Base-by-base conservation (phyloP, 2,113 vertebrate genomes). In the Sisor rabdophorus region DNA sequence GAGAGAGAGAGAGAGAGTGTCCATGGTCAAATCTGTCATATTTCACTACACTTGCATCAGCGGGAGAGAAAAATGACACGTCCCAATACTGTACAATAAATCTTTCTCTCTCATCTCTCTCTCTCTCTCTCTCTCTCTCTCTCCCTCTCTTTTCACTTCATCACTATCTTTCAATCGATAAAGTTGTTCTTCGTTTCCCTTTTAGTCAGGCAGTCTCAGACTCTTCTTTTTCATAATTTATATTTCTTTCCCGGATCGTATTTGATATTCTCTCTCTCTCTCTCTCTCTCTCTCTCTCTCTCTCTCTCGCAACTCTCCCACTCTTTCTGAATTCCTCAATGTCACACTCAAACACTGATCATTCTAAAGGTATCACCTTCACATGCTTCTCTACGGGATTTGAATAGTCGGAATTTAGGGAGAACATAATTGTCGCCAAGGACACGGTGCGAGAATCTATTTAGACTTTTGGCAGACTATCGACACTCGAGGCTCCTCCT, bases 41-140 rank as follows among this genome's bases (percentile, higher is more conserved):
- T n/a, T 70, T 70, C 32, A 80, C 55, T 32, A 28, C 20, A 32
- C 56, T 80, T 71, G 48, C 79, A 80, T 68, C 65, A 71, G 73
- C 73, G 58, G n/a, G 1, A 36, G 48, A 50, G 8, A 26, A 47
- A 47, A 47, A 40, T 4, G 1, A 63, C 53, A 53, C 50, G 26
- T 55, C 15, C 55, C 20, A 80, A 54, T 71, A 58, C 40, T 52
- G 44, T 47, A 70, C 12, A 71, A 16, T 17, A 40, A 60, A 3
- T 22, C 2, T n/a, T n/a, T n/a, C n/a, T n/a, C n/a, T n/a, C n/a
- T n/a, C n/a, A 36, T 4, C 8, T 68, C 73, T 76, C 48, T 13
- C 24, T 26, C 55, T 59, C 26, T 54, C 55, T 58, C 11, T 59
- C n/a, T 56, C 26, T 65, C 22, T 69, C 55, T 60, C 65, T 60